Conservation (phyloP, 2,888 invertebrate genomes). For the Agrotis puta region DNA sequence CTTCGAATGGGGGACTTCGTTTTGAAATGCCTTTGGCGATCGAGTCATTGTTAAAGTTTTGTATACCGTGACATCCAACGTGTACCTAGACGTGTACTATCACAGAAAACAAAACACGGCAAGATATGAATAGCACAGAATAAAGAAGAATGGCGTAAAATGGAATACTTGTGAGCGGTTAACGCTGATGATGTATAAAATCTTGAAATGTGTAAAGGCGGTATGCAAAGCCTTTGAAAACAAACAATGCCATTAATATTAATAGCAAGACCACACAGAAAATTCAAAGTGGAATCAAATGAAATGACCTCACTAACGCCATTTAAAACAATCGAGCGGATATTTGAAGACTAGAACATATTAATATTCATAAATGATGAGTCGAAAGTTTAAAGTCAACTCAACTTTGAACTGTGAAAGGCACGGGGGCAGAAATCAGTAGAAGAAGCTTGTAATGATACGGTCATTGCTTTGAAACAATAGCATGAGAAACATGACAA, state of each 20-base stretch:
- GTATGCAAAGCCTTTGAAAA: neutral
- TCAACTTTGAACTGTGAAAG: neutral
- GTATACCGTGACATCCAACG: too few relatives aligned
- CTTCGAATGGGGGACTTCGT: too few relatives aligned
- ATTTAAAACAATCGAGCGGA: conserved; percentile 15
- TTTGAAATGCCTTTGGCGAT: too few relatives aligned
- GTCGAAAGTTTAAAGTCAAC: conserved; percentile 4
- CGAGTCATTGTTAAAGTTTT: too few relatives aligned
- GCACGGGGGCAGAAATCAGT: neutral
- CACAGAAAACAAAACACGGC: neutral
- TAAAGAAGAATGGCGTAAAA: neutral
- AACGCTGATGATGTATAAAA: neutral
- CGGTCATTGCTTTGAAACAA: too few relatives aligned
- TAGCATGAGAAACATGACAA: too few relatives aligned
- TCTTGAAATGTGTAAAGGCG: neutral
- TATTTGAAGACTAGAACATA: conserved; percentile 1
- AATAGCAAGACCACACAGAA: conserved; percentile 30
- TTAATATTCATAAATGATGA: conserved; percentile 6
- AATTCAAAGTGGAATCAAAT: conserved; percentile 29
- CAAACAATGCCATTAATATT: conserved; percentile 28
- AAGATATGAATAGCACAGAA: too few relatives aligned
- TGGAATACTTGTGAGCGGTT: too few relatives aligned
- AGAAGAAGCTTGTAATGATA: neutral
- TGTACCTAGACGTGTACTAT: too few relatives aligned
- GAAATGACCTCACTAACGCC: conserved; percentile 9